A percentile compares a stretch with the other conserved stretches of the same genome.
phyloP scores from a whole-genome alignment of 2,888 invertebrate species.

The Tetanocera ferruginea region DNA sequence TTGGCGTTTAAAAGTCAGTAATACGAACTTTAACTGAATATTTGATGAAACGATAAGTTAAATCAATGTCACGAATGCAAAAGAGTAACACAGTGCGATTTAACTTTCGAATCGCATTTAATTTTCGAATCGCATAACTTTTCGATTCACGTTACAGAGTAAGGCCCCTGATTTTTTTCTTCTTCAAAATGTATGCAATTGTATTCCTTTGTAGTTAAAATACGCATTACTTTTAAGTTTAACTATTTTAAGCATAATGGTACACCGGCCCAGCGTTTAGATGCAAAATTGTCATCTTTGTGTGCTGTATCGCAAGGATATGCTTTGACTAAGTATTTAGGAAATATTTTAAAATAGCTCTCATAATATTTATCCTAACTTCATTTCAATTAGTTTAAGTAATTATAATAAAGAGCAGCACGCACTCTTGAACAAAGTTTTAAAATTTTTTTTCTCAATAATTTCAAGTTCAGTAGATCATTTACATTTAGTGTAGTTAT shows the following conservation, averaged over 20 bases:
- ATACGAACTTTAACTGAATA: too few species aligned
- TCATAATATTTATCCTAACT: slow-evolving; percentile 5
- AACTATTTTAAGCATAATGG: slow-evolving; percentile 15
- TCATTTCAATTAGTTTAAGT: slow-evolving; percentile 5
- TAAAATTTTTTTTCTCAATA: background rate
- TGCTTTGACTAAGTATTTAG: slow-evolving; percentile 25
- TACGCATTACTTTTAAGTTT: slow-evolving; percentile 3
- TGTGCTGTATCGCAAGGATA: background rate
- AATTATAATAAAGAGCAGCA: background rate
- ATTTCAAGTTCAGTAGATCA: slow-evolving; percentile 24
- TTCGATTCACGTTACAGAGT: too few species aligned
- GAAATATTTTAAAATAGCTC: slow-evolving; percentile 21
- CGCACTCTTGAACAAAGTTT: background rate
- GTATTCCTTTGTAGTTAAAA: slow-evolving; percentile 5
- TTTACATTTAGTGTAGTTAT: slow-evolving; percentile 27
- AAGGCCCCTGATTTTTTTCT: too few species aligned
- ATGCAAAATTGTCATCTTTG: background rate
- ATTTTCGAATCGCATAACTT: too few species aligned
- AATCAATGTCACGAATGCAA: too few species aligned
- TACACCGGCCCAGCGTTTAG: background rate
- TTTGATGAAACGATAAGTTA: too few species aligned
- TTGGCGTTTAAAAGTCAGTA: too few species aligned
- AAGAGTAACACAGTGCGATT: too few species aligned
- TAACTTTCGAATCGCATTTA: too few species aligned
- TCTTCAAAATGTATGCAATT: too few species aligned